Base-by-base conservation (phyloP, 2,888 invertebrate genomes). In the Eulithis prunata region DNA sequence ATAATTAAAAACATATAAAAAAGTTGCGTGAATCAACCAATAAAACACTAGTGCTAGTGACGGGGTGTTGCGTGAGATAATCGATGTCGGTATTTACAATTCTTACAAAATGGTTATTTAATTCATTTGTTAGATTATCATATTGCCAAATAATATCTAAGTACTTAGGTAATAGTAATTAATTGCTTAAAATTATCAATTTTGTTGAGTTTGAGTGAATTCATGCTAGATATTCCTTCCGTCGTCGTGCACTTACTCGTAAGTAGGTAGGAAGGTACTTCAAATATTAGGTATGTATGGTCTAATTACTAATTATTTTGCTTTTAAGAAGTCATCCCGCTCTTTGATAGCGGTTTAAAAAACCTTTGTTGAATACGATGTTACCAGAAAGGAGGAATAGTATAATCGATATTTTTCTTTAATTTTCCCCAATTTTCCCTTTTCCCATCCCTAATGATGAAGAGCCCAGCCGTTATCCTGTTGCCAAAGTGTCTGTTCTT, bases 1-100 rank as follows among this genome's bases (percentile, higher is more conserved):
- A 71, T 70, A 62, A 71, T 74, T 65, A 65, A 58, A 64, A 58
- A 14, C 41, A 21, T 38, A 45, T 57, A 60, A 57, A 57, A 21
- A 47, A 38, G 32, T 58, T 54, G 53, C 57, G 57, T 57, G 57
- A 57, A 53, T 45, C 57, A 52, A 52, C 38, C 46, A 38, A 47
- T 63, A 38, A 57, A 57, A 57, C 41, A 46, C 13, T 47, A 63
- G 46, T 51, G 62, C n/a, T 49, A 56, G 62, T 62, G 57, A 57
- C 57, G 63, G 53, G 47, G 13, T 63, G 21, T 57, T 62, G 36
- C 43, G 43, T 46, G n/a, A 46, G 6, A 8, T 52, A 45, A 56
- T 55, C 49, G 36, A 57, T 56, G 13, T 51, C 32, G 38, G 28
- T 36, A 54, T 12, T 47, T 5, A 51, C 12, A 10, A 21, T 7